phyloP scores from a whole-genome alignment of 2,888 invertebrate genomes.

The Apeira syringaria region DNA sequence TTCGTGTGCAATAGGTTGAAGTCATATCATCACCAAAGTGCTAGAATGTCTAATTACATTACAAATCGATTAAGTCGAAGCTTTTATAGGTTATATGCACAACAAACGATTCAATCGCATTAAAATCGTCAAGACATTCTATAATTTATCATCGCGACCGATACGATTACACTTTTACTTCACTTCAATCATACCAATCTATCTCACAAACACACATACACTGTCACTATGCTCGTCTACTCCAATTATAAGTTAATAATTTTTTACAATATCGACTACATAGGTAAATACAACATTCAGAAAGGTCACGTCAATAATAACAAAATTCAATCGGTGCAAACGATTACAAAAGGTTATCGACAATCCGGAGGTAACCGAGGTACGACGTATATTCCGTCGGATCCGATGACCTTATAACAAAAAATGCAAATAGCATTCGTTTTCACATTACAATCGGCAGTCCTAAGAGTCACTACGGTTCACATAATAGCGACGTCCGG shows the following conservation, averaged over 20 bases:
- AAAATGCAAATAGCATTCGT: slow-evolving; percentile 64
- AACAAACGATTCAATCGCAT: slow-evolving; percentile 63
- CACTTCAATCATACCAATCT: slow-evolving; percentile 59
- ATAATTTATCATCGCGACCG: slow-evolving; percentile 52
- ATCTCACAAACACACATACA: slow-evolving; percentile 78
- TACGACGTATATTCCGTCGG: slow-evolving; percentile 61
- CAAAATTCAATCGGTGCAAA: slow-evolving; percentile 79
- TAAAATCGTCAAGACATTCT: slow-evolving; percentile 57
- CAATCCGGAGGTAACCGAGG: slow-evolving; percentile 56
- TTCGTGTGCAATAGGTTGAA: slow-evolving; percentile 66
- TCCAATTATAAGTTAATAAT: slow-evolving; percentile 70
- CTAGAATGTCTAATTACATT: slow-evolving; percentile 69
- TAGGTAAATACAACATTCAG: slow-evolving; percentile 81
- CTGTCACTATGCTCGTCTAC: slow-evolving; percentile 72
- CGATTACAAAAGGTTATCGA: slow-evolving; percentile 69
- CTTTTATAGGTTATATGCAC: slow-evolving; percentile 71
- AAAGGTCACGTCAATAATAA: slow-evolving; percentile 77
- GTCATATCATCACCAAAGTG: slow-evolving; percentile 69
- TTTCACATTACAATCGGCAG: slow-evolving; percentile 68
- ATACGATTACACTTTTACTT: slow-evolving; percentile 50
- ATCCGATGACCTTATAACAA: slow-evolving; percentile 70
- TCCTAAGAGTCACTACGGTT: slow-evolving; percentile 66
- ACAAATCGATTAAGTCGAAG: slow-evolving; percentile 74
- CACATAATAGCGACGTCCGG: slow-evolving; percentile 13
- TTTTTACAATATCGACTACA: slow-evolving; percentile 77